Percentiles rank a stretch among this genome's conserved stretches.
These are phyloP conservation scores for Procambarus clarkii DNA, from an alignment of 1,140 invertebrate genomes.

Conservation along the genomic window DNA sequence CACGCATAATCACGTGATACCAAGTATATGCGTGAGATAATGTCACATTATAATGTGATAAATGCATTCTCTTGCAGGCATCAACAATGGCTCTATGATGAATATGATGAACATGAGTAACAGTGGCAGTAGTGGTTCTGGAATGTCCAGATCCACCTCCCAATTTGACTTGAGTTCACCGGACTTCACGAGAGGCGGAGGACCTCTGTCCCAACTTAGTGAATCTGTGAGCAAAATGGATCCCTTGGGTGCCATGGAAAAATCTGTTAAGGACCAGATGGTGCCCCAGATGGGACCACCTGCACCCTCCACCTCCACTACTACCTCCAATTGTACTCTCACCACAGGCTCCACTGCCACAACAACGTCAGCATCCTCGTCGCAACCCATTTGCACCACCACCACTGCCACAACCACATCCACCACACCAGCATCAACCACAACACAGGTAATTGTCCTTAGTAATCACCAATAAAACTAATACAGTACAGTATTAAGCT, in stretches of 20 bases:
- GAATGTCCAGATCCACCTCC: constrained; percentile 77
- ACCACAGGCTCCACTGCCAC: constrained; percentile 56
- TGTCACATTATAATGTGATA: background rate
- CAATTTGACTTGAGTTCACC: constrained; percentile 75
- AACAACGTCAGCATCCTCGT: constrained; percentile 53
- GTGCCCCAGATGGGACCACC: constrained; percentile 72
- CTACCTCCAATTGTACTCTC: constrained; percentile 62
- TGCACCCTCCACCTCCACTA: constrained; percentile 69
- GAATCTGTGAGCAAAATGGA: constrained; percentile 90
- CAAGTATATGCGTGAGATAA: no score
- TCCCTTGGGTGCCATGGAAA: constrained; percentile 93
- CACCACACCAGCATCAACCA: constrained; percentile 65
- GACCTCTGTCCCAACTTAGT: constrained; percentile 86
- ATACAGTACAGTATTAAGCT: no score
- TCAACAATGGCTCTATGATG: constrained; percentile 92
- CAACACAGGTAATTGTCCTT: constrained; percentile 47
- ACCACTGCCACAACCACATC: constrained; percentile 64
- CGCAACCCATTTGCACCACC: constrained; percentile 48
- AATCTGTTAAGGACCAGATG: constrained; percentile 92
- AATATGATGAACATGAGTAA: constrained; percentile 73
- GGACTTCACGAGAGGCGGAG: constrained; percentile 77
- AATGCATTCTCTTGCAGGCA: constrained; percentile 75
- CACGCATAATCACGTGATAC: no score
- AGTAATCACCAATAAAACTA: no score
- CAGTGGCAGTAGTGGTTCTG: constrained; percentile 74